Evolutionary conservation across 2,797 vertebrate genomes (phyloP).

Genomic region (Sciurus carolinensis): DNA sequence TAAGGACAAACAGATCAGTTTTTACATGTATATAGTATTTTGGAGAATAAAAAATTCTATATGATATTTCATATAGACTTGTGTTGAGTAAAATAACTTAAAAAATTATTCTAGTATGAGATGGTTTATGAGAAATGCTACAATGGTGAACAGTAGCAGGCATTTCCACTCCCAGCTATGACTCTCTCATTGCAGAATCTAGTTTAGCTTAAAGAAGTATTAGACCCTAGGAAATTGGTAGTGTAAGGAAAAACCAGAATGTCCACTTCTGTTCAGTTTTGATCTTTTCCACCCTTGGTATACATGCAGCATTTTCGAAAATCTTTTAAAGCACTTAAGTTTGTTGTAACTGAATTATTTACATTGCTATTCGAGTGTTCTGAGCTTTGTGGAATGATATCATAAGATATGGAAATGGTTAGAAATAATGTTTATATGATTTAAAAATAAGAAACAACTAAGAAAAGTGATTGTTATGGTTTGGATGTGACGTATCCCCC

Average conservation of each 20-base stretch:
- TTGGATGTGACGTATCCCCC: too few species aligned
- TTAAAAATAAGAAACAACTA: conserved; percentile 22
- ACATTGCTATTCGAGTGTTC: not conserved
- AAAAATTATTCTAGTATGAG: not conserved
- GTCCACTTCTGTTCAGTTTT: not conserved
- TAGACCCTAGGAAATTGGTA: not conserved
- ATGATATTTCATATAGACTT: conserved; percentile 11
- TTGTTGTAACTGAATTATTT: not conserved
- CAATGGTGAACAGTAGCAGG: not conserved
- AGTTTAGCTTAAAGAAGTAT: not conserved
- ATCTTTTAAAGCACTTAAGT: not conserved
- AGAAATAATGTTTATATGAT: not conserved
- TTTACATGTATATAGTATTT: not conserved
- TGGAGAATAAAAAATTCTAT: not conserved
- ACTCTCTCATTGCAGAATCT: not conserved
- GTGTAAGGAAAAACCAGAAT: not conserved
- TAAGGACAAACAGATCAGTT: not conserved
- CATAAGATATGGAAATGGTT: not conserved
- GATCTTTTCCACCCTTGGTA: not conserved
- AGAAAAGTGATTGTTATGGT: not conserved
- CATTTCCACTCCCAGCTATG: not conserved
- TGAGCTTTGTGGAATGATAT: not conserved
- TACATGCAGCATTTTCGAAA: not conserved
- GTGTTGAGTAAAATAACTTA: conserved; percentile 16
- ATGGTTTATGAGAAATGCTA: not conserved